Conservation (phyloP, 2,888 invertebrate genomes). For the Epiblema foenella region DNA sequence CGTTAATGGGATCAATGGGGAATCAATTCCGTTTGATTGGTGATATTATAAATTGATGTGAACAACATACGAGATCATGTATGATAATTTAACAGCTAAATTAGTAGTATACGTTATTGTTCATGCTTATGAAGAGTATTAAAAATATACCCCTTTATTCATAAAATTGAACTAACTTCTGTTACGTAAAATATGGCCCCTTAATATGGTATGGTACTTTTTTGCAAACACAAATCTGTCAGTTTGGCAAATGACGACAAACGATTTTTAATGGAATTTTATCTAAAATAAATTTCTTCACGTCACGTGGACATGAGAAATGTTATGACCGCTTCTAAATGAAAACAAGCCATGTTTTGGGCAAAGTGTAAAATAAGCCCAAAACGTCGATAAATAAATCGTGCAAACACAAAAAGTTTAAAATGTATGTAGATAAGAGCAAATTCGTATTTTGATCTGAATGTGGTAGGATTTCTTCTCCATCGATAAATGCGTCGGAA, state of each 20-base stretch:
- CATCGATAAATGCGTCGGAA: not conserved
- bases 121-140: slow-evolving; percentile 49
- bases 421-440: not conserved
- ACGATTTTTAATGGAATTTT: too few species aligned
- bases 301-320: not conserved
- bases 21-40: slow-evolving; percentile 66
- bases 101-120: slow-evolving; percentile 51
- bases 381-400: too few species aligned
- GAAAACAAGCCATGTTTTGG: not conserved
- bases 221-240: too few species aligned
- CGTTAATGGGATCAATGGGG: slow-evolving; percentile 57
- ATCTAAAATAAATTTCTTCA: too few species aligned
- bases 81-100: slow-evolving; percentile 62
- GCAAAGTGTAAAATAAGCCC: too few species aligned
- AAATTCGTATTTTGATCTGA: not conserved
- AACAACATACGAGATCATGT: slow-evolving; percentile 61
- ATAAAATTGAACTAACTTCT: too few species aligned
- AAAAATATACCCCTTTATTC: slow-evolving; percentile 30
- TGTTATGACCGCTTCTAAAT: not conserved
- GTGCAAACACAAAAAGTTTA: too few species aligned
- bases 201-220: too few species aligned
- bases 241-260: too few species aligned
- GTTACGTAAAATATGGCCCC: too few species aligned
- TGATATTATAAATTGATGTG: slow-evolving; percentile 59
- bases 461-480: not conserved